A percentile compares a stretch with the other conserved stretches of the same genome.
Conservation (phyloP, 2,797 vertebrate genomes). For the Gobio occitaniae region DNA sequence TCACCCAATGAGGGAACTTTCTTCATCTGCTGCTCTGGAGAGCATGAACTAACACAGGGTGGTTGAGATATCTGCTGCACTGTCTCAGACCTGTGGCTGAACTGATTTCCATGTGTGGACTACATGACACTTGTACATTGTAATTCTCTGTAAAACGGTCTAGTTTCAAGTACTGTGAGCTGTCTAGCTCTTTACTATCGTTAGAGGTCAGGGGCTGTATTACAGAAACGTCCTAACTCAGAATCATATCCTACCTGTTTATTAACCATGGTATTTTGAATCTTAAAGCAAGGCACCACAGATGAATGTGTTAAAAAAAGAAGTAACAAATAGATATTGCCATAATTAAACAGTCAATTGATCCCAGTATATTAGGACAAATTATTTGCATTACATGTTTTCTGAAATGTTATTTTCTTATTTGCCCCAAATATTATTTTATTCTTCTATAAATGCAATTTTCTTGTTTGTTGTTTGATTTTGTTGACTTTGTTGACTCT, state of each 20-base stretch:
- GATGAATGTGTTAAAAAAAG: neutral
- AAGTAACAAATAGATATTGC: neutral
- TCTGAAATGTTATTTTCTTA: neutral
- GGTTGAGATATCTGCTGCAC: neutral
- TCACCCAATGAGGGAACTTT: neutral
- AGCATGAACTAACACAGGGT: neutral
- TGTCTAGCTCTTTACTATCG: neutral
- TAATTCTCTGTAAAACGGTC: neutral
- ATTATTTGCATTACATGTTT: neutral
- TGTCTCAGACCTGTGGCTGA: neutral
- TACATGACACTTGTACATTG: neutral
- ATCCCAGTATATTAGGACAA: neutral
- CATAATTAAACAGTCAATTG: neutral
- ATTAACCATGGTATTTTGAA: neutral
- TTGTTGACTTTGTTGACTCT: neutral
- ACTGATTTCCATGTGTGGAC: constrained; percentile 1
- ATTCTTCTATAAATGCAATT: neutral
- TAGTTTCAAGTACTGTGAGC: neutral
- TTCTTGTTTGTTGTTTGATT: neutral
- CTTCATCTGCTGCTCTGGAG: neutral
- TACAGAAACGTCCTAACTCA: neutral
- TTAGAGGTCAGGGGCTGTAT: neutral
- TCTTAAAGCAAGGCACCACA: neutral
- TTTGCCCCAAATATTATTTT: too few species aligned
- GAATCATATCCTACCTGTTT: neutral